A percentile compares a stretch with the other conserved stretches of the same genome.
Evolutionary conservation across 2,797 vertebrate species (phyloP).

Genomic region (Zalophus californianus): DNA sequence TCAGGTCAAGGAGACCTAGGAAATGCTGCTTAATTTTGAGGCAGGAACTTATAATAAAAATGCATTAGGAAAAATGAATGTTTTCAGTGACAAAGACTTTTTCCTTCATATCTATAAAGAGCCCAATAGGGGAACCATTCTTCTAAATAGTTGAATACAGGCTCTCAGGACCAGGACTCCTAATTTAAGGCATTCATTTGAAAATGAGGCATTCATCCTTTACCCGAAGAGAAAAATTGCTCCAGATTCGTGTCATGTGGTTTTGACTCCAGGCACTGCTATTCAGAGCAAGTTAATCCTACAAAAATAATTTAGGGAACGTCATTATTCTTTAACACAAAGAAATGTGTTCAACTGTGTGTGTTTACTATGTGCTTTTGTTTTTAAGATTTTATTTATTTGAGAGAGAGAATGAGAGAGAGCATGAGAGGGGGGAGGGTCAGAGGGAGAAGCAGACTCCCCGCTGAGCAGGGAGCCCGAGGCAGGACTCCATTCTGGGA

Average conservation of each 20-base stretch:
- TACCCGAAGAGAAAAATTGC: conserved; percentile 65
- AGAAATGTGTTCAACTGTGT: conserved; percentile 15
- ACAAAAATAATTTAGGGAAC: conserved; percentile 28
- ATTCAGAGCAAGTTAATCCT: conserved; percentile 58
- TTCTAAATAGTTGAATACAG: conserved; percentile 59
- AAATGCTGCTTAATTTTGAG: conserved; percentile 84
- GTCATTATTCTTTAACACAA: neutral
- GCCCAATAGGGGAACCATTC: conserved; percentile 68
- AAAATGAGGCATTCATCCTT: conserved; percentile 83
- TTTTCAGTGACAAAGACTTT: conserved; percentile 74
- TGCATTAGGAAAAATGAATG: conserved; percentile 81
- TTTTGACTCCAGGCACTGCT: conserved; percentile 67
- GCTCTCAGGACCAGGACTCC: conserved; percentile 71
- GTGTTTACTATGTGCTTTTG: neutral
- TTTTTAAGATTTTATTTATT: neutral
- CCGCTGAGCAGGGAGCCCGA: too few species aligned
- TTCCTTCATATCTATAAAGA: conserved; percentile 65
- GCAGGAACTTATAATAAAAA: conserved; percentile 72
- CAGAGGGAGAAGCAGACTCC: too few species aligned
- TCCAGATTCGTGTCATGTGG: conserved; percentile 71
- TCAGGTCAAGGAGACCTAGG: conserved; percentile 80
- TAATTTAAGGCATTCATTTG: conserved; percentile 79
- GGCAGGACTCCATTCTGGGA: too few species aligned
- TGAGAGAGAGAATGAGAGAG: too few species aligned
- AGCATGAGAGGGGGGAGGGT: too few species aligned